phyloP scores from a whole-genome alignment of 1,140 invertebrate species.

The Agrilus planipennis region DNA sequence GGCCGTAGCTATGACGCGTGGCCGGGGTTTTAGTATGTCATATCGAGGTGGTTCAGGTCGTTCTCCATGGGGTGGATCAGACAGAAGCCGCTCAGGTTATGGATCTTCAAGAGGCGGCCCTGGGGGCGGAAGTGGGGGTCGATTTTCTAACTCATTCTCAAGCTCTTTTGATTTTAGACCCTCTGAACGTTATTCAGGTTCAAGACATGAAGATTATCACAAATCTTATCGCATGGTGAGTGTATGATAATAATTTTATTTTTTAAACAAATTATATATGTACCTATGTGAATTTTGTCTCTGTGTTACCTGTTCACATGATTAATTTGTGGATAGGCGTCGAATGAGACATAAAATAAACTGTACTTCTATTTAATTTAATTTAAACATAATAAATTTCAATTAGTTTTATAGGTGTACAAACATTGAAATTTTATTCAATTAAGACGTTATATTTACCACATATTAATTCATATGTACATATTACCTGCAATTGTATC shows the following conservation, averaged over 20 bases:
- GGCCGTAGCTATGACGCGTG: constrained; percentile 18
- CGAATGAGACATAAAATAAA: constrained; percentile 11
- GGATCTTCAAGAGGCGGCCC: constrained; percentile 10
- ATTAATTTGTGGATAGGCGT: constrained; percentile 8
- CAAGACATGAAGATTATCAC: constrained; percentile 20
- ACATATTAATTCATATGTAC: too few relatives aligned
- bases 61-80: constrained; percentile 11
- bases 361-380: too few relatives aligned
- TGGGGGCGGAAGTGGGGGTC: constrained; percentile 10
- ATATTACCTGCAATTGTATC: too few relatives aligned
- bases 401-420: too few relatives aligned
- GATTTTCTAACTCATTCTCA: constrained; percentile 12
- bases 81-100: constrained; percentile 7
- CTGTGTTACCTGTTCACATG: constrained; percentile 11
- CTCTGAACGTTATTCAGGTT: constrained; percentile 19
- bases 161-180: constrained; percentile 17
- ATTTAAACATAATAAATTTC: too few relatives aligned
- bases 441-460: too few relatives aligned
- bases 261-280: constrained; percentile 2
- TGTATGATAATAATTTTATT: constrained; percentile 3
- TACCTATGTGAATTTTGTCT: constrained; percentile 4
- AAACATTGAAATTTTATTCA: too few relatives aligned
- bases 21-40: constrained; percentile 12
- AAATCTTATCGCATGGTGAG: constrained; percentile 25
- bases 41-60: constrained; percentile 15